Evolutionary conservation across 2,888 invertebrate genomes (phyloP).

Genomic region (Lacanobia wlatinum): DNA sequence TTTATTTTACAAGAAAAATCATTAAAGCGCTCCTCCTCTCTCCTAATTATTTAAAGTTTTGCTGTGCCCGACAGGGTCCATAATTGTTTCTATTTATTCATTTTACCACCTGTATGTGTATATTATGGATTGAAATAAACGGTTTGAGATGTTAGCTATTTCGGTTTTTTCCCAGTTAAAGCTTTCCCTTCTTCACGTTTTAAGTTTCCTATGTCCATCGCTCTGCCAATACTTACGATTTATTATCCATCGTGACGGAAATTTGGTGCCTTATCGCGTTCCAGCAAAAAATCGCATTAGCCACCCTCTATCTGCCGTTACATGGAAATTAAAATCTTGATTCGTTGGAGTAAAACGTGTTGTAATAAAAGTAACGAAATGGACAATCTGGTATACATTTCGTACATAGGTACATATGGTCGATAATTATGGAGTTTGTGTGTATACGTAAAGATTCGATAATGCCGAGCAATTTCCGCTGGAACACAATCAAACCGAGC

Average conservation of each 20-base stretch:
- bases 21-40: too few species aligned
- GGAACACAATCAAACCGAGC: slow-evolving; percentile 53
- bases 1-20: too few species aligned
- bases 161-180: not conserved
- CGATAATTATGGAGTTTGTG: slow-evolving; percentile 34
- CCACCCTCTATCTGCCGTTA: slow-evolving; percentile 58
- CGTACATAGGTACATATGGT: slow-evolving; percentile 1
- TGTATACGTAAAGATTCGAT: slow-evolving; percentile 39
- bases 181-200: slow-evolving; percentile 13
- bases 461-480: slow-evolving; percentile 53
- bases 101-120: too few species aligned
- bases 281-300: slow-evolving; percentile 72
- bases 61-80: too few species aligned
- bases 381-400: slow-evolving; percentile 23
- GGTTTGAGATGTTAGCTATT: not conserved
- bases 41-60: too few species aligned
- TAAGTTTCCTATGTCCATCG: slow-evolving; percentile 16
- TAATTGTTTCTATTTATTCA: too few species aligned
- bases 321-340: slow-evolving; percentile 67
- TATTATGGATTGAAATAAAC: too few species aligned
- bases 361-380: slow-evolving; percentile 50
- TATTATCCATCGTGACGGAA: slow-evolving; percentile 71
- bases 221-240: slow-evolving; percentile 60
- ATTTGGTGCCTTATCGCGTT: slow-evolving; percentile 76
- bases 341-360: slow-evolving; percentile 56